A percentile compares a stretch with the other conserved stretches of the same genome.
phyloP scores from a whole-genome alignment of 2,797 vertebrate genomes.

The Phyllotis vaccarum region DNA sequence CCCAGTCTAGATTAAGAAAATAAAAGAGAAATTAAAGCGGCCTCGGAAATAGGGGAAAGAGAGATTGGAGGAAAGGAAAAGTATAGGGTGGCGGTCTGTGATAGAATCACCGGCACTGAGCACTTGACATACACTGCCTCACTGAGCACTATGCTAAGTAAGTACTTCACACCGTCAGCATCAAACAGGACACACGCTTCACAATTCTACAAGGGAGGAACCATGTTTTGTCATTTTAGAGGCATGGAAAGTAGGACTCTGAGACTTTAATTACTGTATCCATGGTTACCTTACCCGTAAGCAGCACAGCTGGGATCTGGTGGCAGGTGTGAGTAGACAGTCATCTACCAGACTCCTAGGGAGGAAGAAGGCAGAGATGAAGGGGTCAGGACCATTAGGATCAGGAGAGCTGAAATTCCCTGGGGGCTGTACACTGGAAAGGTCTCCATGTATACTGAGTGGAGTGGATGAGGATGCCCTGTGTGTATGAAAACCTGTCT shows the following conservation, averaged over 20 bases:
- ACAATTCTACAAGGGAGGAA: background rate
- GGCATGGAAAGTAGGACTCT: background rate
- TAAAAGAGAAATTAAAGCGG: background rate
- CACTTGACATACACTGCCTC: background rate
- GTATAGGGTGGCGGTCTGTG: background rate
- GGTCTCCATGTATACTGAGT: background rate
- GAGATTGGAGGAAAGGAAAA: background rate
- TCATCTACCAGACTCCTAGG: background rate
- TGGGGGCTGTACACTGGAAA: background rate
- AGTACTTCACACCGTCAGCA: background rate
- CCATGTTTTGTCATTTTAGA: constrained; percentile 46
- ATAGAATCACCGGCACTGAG: background rate
- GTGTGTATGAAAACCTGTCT: background rate
- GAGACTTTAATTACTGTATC: constrained; percentile 30
- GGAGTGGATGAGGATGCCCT: background rate
- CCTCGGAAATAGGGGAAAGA: background rate
- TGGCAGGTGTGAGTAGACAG: constrained; percentile 5
- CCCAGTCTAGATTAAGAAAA: background rate
- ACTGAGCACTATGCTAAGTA: background rate
- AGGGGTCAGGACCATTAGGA: too few species aligned
- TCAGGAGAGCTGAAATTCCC: background rate
- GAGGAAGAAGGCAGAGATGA: background rate
- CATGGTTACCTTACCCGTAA: constrained; percentile 35
- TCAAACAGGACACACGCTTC: background rate
- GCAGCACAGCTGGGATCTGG: constrained; percentile 24